A percentile compares a stretch with the other conserved stretches of the same genome.
phyloP scores from a whole-genome alignment of 2,113 vertebrate genomes.

The Xyliphius kryptos region DNA sequence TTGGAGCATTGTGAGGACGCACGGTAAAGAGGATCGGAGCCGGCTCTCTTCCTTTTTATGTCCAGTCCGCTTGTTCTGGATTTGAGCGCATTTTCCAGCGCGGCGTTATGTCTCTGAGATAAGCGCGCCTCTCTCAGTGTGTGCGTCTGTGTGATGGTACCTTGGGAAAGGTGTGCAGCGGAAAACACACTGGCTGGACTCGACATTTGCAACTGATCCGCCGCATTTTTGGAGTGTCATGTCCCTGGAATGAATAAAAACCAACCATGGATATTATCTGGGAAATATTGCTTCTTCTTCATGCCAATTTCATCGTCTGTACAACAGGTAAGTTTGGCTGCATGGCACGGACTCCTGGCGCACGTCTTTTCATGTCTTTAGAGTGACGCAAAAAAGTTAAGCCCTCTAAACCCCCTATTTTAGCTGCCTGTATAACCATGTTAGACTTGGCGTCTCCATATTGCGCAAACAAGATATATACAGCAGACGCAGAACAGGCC shows the following conservation, averaged over 20 bases:
- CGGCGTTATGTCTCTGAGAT: slow-evolving; percentile 43
- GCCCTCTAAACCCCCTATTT: too few relatives aligned
- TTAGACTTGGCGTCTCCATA: too few relatives aligned
- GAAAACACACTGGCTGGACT: slow-evolving; percentile 72
- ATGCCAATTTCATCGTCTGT: slow-evolving; percentile 92
- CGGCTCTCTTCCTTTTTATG: slow-evolving; percentile 27
- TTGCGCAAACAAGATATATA: too few relatives aligned
- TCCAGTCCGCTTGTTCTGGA: slow-evolving; percentile 35
- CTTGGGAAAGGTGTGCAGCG: slow-evolving; percentile 74
- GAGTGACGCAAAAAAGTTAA: background rate
- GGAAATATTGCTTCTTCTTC: slow-evolving; percentile 95
- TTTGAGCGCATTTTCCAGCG: slow-evolving; percentile 43
- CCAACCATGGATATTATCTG: slow-evolving; percentile 97
- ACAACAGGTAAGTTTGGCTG: slow-evolving; percentile 80
- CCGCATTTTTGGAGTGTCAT: slow-evolving; percentile 74
- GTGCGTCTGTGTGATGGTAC: slow-evolving; percentile 77
- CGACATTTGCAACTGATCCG: slow-evolving; percentile 74
- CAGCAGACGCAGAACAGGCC: too few relatives aligned
- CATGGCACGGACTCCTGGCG: background rate
- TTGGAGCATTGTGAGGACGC: slow-evolving; percentile 41
- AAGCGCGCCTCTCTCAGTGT: slow-evolving; percentile 56
- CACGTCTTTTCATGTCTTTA: background rate
- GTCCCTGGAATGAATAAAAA: slow-evolving; percentile 92
- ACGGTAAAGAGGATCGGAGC: slow-evolving; percentile 45
- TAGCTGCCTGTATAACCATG: too few relatives aligned